A percentile compares a stretch with the other conserved stretches of the same genome.
These are phyloP conservation scores for Nemopilema nomurai DNA, from an alignment of 30 jellyfish, hydroid and myxozoan genomes.

Conservation along the genomic window DNA sequence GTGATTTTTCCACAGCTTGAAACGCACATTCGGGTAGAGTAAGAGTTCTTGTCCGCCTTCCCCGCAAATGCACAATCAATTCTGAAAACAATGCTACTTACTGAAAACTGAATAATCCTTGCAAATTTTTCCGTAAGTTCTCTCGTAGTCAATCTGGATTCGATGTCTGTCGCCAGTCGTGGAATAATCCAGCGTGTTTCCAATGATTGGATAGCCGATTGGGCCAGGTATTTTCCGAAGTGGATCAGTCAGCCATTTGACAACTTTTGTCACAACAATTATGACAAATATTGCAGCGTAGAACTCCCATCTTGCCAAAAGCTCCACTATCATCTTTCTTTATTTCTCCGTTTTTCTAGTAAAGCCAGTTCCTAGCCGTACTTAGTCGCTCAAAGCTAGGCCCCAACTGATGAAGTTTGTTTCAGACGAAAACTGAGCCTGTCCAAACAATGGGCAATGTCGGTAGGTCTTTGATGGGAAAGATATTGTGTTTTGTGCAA, in stretches of 20 bases:
- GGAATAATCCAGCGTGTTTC: conserved; percentile 34
- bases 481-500: too few species aligned
- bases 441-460: too few species aligned
- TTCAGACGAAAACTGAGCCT: too few species aligned
- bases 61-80: background rate
- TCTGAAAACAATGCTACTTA: background rate
- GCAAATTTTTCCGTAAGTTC: conserved; percentile 27
- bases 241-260: conserved; percentile 51
- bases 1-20: too few species aligned
- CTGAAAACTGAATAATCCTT: conserved; percentile 27
- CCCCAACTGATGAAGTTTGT: too few species aligned
- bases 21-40: too few species aligned
- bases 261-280: conserved; percentile 12
- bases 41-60: background rate
- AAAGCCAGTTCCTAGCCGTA: too few species aligned
- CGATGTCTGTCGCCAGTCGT: conserved; percentile 8
- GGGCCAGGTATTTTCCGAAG: conserved; percentile 50
- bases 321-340: conserved; percentile 9
- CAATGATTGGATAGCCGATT: conserved; percentile 38
- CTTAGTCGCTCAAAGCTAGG: too few species aligned
- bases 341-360: too few species aligned
- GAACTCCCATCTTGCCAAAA: conserved; percentile 47
- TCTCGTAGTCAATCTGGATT: conserved; percentile 5
- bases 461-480: too few species aligned
- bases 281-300: conserved; percentile 10